Percentiles rank a stretch among this genome's conserved stretches.
These are phyloP conservation scores for Leptatherina wallacei DNA, from an alignment of 2,797 vertebrate genomes.

Conservation along the genomic window DNA sequence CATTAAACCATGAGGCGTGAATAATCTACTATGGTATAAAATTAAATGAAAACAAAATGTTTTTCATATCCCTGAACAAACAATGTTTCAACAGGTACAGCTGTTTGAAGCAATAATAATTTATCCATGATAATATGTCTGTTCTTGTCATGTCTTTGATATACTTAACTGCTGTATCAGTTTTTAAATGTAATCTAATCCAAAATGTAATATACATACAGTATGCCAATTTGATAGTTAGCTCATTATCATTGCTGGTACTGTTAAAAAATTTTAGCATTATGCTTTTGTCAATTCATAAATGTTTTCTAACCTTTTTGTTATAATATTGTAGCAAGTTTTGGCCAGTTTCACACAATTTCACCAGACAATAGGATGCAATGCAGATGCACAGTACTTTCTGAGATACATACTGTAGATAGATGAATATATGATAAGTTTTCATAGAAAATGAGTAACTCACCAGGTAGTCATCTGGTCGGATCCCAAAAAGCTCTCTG, in stretches of 20 bases:
- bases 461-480: constrained; percentile 97
- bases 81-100: neutral
- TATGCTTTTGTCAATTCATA: neutral
- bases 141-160: neutral
- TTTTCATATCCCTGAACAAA: neutral
- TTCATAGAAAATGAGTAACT: constrained; percentile 34
- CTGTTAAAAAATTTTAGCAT: neutral
- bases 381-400: neutral
- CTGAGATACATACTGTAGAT: neutral
- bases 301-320: neutral
- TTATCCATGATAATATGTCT: neutral
- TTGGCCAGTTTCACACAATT: neutral
- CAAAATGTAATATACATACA: neutral
- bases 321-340: neutral
- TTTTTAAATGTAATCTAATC: neutral
- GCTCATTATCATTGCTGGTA: neutral
- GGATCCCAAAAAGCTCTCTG: constrained; percentile 96
- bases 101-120: neutral
- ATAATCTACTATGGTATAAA: neutral
- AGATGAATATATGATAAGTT: constrained; percentile 1
- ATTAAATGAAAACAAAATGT: neutral
- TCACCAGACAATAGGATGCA: neutral
- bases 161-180: neutral
- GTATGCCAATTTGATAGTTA: neutral
- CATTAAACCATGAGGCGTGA: neutral